Evolutionary conservation across 2,113 vertebrate genomes (phyloP).

Genomic region (Myotis yumanensis): DNA sequence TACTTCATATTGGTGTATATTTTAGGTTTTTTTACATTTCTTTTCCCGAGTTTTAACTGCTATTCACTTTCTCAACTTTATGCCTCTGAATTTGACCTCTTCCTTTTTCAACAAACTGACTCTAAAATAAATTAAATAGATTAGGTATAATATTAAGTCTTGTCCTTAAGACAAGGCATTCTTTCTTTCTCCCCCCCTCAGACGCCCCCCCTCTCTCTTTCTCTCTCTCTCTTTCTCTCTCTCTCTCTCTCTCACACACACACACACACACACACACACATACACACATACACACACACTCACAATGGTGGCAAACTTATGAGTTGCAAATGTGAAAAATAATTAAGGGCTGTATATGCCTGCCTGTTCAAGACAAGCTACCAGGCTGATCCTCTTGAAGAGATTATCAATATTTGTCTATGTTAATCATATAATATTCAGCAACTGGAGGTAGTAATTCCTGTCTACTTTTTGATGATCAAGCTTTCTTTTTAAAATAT

Average conservation of each 20-base stretch:
- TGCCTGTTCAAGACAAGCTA: background rate
- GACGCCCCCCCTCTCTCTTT: background rate
- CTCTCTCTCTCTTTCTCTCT: background rate
- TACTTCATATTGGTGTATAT: background rate
- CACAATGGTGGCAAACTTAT: background rate
- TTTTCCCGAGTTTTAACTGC: constrained; percentile 4
- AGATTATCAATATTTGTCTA: background rate
- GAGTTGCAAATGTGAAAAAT: constrained; percentile 4
- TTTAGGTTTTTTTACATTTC: background rate
- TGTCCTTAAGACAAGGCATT: background rate
- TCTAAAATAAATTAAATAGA: background rate
- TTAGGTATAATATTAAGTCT: background rate
- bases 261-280: background rate
- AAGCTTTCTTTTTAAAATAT: background rate
- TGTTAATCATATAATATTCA: background rate
- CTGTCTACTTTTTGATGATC: background rate
- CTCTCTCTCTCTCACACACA: background rate
- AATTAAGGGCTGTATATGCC: background rate
- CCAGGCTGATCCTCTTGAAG: background rate
- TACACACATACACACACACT: background rate
- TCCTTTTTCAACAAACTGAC: background rate
- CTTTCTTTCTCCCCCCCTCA: background rate
- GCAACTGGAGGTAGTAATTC: background rate
- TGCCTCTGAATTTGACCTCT: background rate
- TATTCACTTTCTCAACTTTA: background rate